Percentiles rank a stretch among this genome's conserved stretches.
phyloP scores from a whole-genome alignment of 92 coral and sea anemone genomes.

The Heliopora coerulea region DNA sequence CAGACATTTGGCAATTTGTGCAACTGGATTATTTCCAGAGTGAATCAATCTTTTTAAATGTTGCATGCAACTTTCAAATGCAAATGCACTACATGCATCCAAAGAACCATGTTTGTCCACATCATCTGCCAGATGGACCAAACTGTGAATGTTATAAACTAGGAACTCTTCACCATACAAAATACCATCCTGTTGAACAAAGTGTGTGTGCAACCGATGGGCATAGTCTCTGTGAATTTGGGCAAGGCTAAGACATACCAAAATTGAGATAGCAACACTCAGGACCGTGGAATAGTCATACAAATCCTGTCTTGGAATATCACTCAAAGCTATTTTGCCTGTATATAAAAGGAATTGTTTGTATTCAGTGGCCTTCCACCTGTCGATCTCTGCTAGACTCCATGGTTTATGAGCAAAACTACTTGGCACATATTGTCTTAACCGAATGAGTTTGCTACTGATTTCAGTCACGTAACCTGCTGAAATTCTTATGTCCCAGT shows the following conservation, averaged over 20 bases:
- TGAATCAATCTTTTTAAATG: slow-evolving; percentile 1
- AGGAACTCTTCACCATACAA: slow-evolving; percentile 16
- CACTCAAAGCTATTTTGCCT: background rate
- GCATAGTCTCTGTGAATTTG: background rate
- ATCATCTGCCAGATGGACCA: slow-evolving; percentile 4
- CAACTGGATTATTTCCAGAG: background rate
- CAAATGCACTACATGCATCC: slow-evolving; percentile 9
- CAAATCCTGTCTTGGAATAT: background rate
- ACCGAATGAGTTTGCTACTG: background rate
- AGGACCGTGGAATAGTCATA: background rate
- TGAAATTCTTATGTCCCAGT: background rate
- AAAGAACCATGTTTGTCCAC: background rate
- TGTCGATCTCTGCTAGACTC: background rate
- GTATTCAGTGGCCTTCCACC: no score
- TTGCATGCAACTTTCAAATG: slow-evolving; percentile 5
- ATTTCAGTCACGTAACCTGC: background rate
- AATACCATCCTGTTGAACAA: background rate
- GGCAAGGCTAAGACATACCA: background rate
- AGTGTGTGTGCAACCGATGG: background rate
- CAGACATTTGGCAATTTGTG: slow-evolving; percentile 10
- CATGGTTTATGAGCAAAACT: background rate
- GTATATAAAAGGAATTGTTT: no score
- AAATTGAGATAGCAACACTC: slow-evolving; percentile 2
- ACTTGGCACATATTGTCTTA: background rate
- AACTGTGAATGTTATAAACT: slow-evolving; percentile 11